Evolutionary conservation across 2,888 invertebrate genomes (phyloP).

Genomic region (Ormyrus rosae): DNA sequence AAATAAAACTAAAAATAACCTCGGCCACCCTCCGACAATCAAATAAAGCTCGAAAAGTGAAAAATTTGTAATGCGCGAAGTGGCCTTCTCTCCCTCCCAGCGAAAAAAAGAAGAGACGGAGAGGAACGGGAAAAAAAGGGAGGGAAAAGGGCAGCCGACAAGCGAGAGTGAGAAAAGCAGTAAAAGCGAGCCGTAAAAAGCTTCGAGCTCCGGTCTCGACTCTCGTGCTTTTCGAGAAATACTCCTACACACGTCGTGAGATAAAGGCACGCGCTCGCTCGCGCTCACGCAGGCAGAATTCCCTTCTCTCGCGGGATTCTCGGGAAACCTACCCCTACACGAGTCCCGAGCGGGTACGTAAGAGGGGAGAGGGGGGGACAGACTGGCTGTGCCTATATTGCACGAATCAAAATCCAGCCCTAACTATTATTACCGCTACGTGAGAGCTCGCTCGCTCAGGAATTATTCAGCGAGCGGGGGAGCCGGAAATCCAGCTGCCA

Average conservation of each 20-base stretch:
- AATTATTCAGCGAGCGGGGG: too few relatives aligned
- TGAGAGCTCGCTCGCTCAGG: too few relatives aligned
- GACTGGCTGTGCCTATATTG: background rate
- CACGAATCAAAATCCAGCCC: background rate
- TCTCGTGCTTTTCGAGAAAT: background rate
- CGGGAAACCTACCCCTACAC: background rate
- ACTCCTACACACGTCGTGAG: background rate
- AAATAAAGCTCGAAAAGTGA: background rate
- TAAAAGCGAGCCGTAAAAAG: constrained; percentile 5
- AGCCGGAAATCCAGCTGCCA: too few relatives aligned
- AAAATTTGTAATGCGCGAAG: background rate
- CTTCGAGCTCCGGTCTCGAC: background rate
- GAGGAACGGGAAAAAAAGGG: background rate
- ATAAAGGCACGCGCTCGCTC: background rate
- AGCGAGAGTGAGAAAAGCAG: background rate
- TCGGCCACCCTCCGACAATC: background rate
- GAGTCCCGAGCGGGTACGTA: constrained; percentile 1
- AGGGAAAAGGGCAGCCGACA: background rate
- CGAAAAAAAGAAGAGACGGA: background rate
- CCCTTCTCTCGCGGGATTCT: background rate
- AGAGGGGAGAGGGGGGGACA: background rate
- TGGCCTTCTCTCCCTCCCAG: background rate
- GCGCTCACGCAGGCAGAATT: background rate
- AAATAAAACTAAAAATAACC: background rate
- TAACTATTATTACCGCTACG: too few relatives aligned